Evolutionary conservation across 2,113 vertebrate genomes (phyloP), one percentile per base, ranked within the genome.

Genomic region (Gadus chalcogrammus): DNA sequence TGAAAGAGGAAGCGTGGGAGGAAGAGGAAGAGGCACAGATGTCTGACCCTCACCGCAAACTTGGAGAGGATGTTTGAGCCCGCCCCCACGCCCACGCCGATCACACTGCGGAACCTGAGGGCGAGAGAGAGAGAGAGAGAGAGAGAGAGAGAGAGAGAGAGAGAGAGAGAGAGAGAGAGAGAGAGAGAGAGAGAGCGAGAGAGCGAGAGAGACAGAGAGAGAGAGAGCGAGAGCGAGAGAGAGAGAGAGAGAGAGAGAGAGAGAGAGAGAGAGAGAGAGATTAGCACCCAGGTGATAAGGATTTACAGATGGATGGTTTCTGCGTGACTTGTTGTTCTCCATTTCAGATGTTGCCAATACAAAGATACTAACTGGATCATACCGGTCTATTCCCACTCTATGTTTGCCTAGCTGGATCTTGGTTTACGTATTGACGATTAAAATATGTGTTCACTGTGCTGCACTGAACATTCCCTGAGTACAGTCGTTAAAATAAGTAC

Each of bases 11-110:
- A 55, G 52, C 3, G 31, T 31, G 5, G 31, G 31, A 52, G 31
- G 42, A 48, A 48, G 42, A 48, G 42, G 42, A 9, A 48, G 12
- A 9, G 35, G 62, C 28, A 61, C 13, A 24, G 20, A 63, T 18
- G 53, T 12, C 52, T 13, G 56, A 17, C 18, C 74, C 93, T 94
- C 88, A 97, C 95, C 63, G 94, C 79, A 58, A 94, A 96, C 88
- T 91, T 92, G 58, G 94, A 92, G 69, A 97, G 86, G 77, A 96
- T 60, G 68, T 94, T 95, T 1, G 95, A 93, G 52, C 95, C 95
- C 1, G 94, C 94, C 82, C 95, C 95, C n/a, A 95, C 95, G 8
- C 95, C 95, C 68, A 97, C 85, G 67, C 94, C 95, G 67, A 97
- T 96, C 24, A 97, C 90, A 20, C 92, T 91, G 35, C 93, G 93